A percentile compares a stretch with the other conserved stretches of the same genome.
phyloP scores from a whole-genome alignment of 1,140 invertebrate genomes.

The Caenorhabditis elegans region WBcel235 BX284602.5:9418001-9418500 shows the following conservation, averaged over 20 bases:
- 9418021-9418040: no score
- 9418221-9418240: not conserved
- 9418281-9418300: conserved; percentile 17
- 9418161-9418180: not conserved
- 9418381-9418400: not conserved
- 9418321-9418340: not conserved
- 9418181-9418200: not conserved
- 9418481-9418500: conserved; percentile 9
- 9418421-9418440: not conserved
- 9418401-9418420: not conserved
- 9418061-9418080: conserved; percentile 34
- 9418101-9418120: conserved; percentile 35
- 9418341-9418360: not conserved
- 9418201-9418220: conserved; percentile 6
- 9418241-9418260: no score
- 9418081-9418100: conserved; percentile 39
- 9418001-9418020: no score
- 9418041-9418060: no score
- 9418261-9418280: not conserved
- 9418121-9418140: not conserved
- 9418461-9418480: conserved; percentile 7
- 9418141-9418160: no score
- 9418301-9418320: not conserved
- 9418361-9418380: conserved; percentile 10
- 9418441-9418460: not conserved